These are phyloP conservation scores for Periophthalmodon schlosseri DNA, from an alignment of 2,113 vertebrate species.

Conservation along the genomic window DNA sequence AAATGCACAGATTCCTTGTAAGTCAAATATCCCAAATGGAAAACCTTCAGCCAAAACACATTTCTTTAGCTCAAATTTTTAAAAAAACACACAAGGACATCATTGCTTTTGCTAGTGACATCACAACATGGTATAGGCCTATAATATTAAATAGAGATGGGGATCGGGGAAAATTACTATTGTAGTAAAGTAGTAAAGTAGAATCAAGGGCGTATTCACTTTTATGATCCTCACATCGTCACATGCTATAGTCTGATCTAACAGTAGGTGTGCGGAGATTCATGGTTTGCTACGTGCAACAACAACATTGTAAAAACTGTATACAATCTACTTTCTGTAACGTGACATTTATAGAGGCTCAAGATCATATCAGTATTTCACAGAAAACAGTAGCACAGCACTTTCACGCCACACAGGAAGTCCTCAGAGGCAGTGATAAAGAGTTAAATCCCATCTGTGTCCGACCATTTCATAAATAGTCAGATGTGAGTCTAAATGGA, in stretches of 20 bases:
- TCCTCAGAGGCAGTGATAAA: slow-evolving; percentile 12
- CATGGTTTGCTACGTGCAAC: neutral
- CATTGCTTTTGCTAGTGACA: too few relatives aligned
- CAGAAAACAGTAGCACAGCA: slow-evolving; percentile 15
- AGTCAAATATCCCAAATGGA: too few relatives aligned
- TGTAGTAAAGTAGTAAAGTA: too few relatives aligned
- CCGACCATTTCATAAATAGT: neutral
- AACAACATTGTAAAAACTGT: neutral
- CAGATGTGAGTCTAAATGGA: slow-evolving; percentile 24
- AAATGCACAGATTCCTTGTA: too few relatives aligned
- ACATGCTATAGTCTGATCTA: neutral
- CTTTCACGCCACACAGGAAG: slow-evolving; percentile 19
- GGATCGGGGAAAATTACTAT: too few relatives aligned
- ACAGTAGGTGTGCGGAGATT: neutral
- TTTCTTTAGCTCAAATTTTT: too few relatives aligned
- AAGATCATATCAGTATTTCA: neutral
- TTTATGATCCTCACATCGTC: too few relatives aligned
- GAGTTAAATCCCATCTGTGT: neutral
- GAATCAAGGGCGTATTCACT: too few relatives aligned
- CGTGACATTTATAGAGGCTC: neutral
- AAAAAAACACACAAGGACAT: too few relatives aligned
- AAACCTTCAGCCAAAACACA: too few relatives aligned
- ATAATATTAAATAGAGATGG: too few relatives aligned
- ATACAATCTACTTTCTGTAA: neutral
- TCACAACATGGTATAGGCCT: too few relatives aligned